Evolutionary conservation across 2,888 invertebrate genomes (phyloP).

Genomic region (Plebejus anna): DNA sequence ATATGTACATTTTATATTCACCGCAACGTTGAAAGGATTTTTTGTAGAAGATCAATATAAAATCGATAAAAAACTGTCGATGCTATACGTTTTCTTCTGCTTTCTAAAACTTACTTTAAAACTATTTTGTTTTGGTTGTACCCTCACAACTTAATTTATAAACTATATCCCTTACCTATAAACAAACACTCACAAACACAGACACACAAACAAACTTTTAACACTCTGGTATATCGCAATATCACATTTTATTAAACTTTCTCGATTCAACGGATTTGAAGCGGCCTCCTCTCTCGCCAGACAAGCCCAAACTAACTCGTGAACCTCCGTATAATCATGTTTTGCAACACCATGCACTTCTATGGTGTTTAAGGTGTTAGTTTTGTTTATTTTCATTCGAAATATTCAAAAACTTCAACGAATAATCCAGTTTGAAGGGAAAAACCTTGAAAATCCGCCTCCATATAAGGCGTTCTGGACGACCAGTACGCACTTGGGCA

Average conservation of each 20-base stretch:
- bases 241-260: background rate
- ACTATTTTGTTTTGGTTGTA: background rate
- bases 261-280: background rate
- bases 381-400: background rate
- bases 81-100: no score
- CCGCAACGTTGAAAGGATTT: no score
- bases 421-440: background rate
- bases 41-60: no score
- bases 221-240: background rate
- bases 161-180: background rate
- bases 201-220: background rate
- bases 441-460: background rate
- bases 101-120: background rate
- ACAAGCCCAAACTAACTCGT: background rate
- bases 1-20: no score
- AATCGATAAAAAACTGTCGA: no score
- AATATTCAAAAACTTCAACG: background rate
- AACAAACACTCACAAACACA: background rate
- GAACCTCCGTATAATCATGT: background rate
- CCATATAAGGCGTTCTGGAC: background rate
- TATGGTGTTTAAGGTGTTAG: background rate
- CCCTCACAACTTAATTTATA: background rate
- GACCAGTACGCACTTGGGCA: background rate
- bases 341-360: background rate
- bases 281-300: background rate